Base-by-base conservation (phyloP, 2,888 invertebrate species). In the Idaea aversata region DNA sequence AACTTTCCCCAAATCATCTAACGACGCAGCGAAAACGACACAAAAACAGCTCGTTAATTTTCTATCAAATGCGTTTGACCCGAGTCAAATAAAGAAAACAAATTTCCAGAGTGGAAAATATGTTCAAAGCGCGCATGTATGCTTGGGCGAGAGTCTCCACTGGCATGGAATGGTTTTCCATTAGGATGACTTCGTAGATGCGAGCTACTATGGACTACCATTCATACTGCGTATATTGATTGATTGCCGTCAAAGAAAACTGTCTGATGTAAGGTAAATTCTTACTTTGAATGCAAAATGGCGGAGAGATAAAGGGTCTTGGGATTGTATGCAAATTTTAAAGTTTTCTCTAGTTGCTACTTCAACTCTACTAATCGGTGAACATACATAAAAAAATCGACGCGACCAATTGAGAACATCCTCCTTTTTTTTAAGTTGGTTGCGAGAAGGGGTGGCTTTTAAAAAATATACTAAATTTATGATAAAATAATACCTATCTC, bases 101-200 rank as follows among this genome's bases (percentile, higher is more conserved):
- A 80, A 81, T 74, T 80, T 79, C 76, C 77, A 78, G 81, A 83
- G 86, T 86, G 85, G 86, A 86, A 86, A 87, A 86, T 83, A 78
- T 82, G 87, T 87, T 87, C 87, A 87, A 87, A 87, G 87, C 81
- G 75, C 67, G 75, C 75, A 47, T 47, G 79, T 80, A 78, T 83
- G 84, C 81, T 80, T 80, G 77, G 84, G 81, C 77, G 85, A 87
- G 86, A 83, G 83, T 82, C 76, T 57, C 72, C 84, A 85, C 34
- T 85, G 86, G 79, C 74, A 84, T 75, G 88, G 88, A 88, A 87
- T 79, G 77, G 68, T 77, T 86, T 87, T 87, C 86, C 88, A 83
- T 76, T 69, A 84, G 80, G 80, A 69, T 77, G 83, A 70, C 64
- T 69, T 65, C 72, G 69, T 76, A 77, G 78, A 79, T 67, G 62